Percentiles rank a stretch among this genome's conserved stretches.
Evolutionary conservation across 1,140 invertebrate genomes (phyloP).

Genomic region (Onthophagus taurus): DNA sequence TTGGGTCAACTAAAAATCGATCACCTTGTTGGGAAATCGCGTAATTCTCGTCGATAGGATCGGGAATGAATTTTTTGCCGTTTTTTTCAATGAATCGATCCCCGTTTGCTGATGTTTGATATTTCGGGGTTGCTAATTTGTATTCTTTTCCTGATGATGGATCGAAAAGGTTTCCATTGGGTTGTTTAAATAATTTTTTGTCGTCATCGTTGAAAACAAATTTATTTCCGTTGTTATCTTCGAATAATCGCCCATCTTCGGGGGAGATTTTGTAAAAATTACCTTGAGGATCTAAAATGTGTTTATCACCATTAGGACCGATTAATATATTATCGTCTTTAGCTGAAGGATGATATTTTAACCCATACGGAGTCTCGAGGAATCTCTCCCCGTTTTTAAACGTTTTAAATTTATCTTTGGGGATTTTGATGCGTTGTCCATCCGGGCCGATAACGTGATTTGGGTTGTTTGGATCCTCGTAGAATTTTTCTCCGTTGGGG

Average conservation of each 20-base stretch:
- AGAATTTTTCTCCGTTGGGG: slow-evolving; percentile 8
- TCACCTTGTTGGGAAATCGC: slow-evolving; percentile 2
- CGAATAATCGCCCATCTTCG: slow-evolving; percentile 2
- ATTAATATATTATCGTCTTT: slow-evolving; percentile 1
- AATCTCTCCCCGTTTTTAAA: background rate
- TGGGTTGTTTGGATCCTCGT: slow-evolving; percentile 1
- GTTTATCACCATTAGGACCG: slow-evolving; percentile 8
- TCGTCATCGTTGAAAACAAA: background rate
- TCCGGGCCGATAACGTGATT: slow-evolving; percentile 1
- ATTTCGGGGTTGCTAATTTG: background rate
- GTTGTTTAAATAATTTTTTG: background rate
- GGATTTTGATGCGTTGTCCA: background rate
- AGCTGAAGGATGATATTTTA: background rate
- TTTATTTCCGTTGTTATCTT: slow-evolving; percentile 5
- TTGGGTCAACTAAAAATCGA: background rate
- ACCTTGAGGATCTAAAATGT: slow-evolving; percentile 3
- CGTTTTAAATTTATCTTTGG: slow-evolving; percentile 4
- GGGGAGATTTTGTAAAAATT: background rate
- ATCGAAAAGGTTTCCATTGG: background rate
- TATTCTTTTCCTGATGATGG: slow-evolving; percentile 1
- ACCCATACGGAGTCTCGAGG: background rate
- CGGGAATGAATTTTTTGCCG: slow-evolving; percentile 2
- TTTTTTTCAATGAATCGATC: slow-evolving; percentile 1
- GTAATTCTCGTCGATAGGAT: slow-evolving; percentile 6
- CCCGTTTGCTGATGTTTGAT: background rate